These are phyloP conservation scores for Hylomyscus alleni DNA, from an alignment of 2,797 vertebrate genomes.

Conservation along the genomic window DNA sequence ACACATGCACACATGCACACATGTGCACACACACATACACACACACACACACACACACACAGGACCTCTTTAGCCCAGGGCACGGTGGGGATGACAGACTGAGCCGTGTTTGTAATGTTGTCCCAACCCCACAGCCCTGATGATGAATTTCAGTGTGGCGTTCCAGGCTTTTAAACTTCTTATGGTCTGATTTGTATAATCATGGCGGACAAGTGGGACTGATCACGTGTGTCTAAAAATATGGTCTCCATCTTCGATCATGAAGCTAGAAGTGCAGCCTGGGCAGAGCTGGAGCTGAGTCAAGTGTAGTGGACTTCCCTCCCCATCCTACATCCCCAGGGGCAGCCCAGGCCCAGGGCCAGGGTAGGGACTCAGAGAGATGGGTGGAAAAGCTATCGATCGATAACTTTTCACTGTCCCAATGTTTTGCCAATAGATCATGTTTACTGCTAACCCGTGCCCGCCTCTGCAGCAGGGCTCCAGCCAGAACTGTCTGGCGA, in stretches of 20 bases:
- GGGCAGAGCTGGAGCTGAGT: slow-evolving; percentile 19
- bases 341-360: slow-evolving; percentile 35
- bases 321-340: neutral
- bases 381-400: slow-evolving; percentile 84
- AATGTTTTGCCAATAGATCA: slow-evolving; percentile 70
- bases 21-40: accelerated
- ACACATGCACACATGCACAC: neutral
- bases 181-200: slow-evolving; percentile 75
- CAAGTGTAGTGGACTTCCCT: slow-evolving; percentile 61
- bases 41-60: neutral
- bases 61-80: neutral
- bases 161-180: slow-evolving; percentile 88
- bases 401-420: slow-evolving; percentile 72
- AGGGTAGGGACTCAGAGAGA: slow-evolving; percentile 48
- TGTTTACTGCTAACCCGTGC: slow-evolving; percentile 66
- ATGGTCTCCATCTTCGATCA: slow-evolving; percentile 73
- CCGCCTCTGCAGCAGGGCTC: neutral
- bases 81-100: neutral
- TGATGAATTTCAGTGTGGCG: slow-evolving; percentile 88
- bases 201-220: neutral
- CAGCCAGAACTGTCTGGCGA: neutral
- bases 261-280: slow-evolving; percentile 36
- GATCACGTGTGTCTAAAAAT: slow-evolving; percentile 71
- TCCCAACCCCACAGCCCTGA: slow-evolving; percentile 61
- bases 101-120: neutral